Conservation (phyloP, 1,140 invertebrate species). For the Anastrepha ludens region DNA sequence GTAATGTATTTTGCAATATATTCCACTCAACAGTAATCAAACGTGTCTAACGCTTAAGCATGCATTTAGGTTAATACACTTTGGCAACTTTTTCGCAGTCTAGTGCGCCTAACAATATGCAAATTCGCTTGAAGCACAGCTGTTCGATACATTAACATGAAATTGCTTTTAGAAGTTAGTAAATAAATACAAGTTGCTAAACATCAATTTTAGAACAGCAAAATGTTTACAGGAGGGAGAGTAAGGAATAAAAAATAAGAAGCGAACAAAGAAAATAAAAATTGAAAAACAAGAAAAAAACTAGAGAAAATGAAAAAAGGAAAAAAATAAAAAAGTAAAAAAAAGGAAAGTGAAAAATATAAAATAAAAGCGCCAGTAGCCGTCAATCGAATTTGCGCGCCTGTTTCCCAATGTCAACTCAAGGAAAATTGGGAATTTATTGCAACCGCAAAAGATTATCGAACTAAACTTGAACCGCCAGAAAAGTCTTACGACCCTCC, state of each 20-base stretch:
- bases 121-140: constrained; percentile 25
- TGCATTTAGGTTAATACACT: not conserved
- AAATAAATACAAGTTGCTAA: not conserved
- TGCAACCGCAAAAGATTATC: too few species aligned
- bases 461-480: too few species aligned
- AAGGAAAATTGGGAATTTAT: too few species aligned
- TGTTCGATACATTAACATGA: constrained; percentile 36
- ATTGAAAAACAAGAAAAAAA: not conserved
- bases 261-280: not conserved
- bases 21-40: not conserved
- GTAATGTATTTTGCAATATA: not conserved
- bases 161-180: constrained; percentile 21
- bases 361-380: not conserved
- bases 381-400: too few species aligned
- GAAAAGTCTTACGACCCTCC: too few species aligned
- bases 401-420: too few species aligned
- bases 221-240: too few species aligned
- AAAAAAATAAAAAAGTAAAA: not conserved
- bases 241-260: not conserved
- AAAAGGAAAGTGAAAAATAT: not conserved
- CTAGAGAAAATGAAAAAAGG: too few species aligned
- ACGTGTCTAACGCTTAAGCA: not conserved
- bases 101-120: constrained; percentile 28
- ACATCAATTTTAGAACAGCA: not conserved
- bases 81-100: not conserved